Evolutionary conservation across 2,797 vertebrate species (phyloP).

Genomic region (Enteromius paludinosus): DNA sequence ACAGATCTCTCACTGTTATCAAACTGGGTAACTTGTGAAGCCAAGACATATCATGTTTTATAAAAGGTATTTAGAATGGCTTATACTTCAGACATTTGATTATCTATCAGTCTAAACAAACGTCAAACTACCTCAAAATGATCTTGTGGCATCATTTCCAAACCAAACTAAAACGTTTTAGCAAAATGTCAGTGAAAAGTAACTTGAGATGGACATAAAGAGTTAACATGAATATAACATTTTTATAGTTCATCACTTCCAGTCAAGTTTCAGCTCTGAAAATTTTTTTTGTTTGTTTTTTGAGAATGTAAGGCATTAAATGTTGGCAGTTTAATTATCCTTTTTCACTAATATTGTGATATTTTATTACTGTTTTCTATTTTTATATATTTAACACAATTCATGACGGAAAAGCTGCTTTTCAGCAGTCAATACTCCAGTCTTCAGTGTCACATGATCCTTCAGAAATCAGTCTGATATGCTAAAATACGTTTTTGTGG

Average conservation of each 20-base stretch:
- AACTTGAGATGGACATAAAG: background rate
- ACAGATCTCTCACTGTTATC: background rate
- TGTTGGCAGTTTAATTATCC: background rate
- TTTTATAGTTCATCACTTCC: background rate
- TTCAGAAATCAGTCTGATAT: background rate
- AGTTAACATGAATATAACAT: background rate
- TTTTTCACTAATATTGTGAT: background rate
- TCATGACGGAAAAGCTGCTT: background rate
- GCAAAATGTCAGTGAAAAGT: background rate
- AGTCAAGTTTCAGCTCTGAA: no score
- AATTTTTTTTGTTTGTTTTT: no score
- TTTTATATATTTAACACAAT: background rate
- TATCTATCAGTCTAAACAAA: background rate
- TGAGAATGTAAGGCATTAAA: background rate
- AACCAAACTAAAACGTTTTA: background rate
- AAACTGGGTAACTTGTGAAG: slow-evolving; percentile 2
- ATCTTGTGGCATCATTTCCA: background rate
- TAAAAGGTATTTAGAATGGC: background rate
- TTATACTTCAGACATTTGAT: background rate
- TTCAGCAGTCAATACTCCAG: background rate
- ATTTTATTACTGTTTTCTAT: background rate
- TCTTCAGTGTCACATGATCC: background rate
- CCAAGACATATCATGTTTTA: background rate
- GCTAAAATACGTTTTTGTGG: background rate
- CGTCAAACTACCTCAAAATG: background rate